These are phyloP conservation scores for Andricus quercusramuli DNA, from an alignment of 2,888 invertebrate genomes.

Conservation along the genomic window DNA sequence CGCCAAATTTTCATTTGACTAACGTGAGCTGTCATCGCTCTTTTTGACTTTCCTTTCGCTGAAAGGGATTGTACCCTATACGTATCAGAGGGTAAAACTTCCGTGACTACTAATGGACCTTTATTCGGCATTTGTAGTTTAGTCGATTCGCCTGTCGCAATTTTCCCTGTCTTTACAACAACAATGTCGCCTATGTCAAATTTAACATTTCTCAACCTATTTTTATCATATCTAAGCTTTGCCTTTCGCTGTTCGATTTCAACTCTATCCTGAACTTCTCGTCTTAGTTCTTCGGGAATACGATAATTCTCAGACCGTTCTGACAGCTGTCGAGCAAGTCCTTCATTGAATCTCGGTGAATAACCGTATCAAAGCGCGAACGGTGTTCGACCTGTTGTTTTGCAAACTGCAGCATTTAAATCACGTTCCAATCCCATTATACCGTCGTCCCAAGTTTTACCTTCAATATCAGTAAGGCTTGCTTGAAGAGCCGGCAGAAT, in stretches of 20 bases:
- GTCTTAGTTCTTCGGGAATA: neutral
- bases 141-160: constrained; percentile 36
- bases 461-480: too few species aligned
- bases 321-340: constrained; percentile 15
- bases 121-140: constrained; percentile 29
- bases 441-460: too few species aligned
- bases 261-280: constrained; percentile 3
- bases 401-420: constrained; percentile 41
- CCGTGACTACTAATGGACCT: constrained; percentile 8
- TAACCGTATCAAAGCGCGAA: constrained; percentile 44
- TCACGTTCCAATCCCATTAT: constrained; percentile 40
- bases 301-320: constrained; percentile 35
- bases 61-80: constrained; percentile 5
- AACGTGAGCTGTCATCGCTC: constrained; percentile 27
- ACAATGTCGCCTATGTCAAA: constrained; percentile 43
- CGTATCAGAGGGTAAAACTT: constrained; percentile 14
- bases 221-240: constrained; percentile 37
- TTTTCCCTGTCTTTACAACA: constrained; percentile 9
- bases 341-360: constrained; percentile 42
- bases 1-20: constrained; percentile 24
- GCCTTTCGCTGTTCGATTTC: constrained; percentile 34
- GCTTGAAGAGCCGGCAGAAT: too few species aligned
- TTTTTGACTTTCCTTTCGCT: neutral
- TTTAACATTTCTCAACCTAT: constrained; percentile 40
- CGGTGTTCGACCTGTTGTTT: constrained; percentile 38